Percentiles rank a stretch among this genome's conserved stretches.
Evolutionary conservation across 2,888 invertebrate genomes (phyloP).

Genomic region (Eugnorisma glareosa): DNA sequence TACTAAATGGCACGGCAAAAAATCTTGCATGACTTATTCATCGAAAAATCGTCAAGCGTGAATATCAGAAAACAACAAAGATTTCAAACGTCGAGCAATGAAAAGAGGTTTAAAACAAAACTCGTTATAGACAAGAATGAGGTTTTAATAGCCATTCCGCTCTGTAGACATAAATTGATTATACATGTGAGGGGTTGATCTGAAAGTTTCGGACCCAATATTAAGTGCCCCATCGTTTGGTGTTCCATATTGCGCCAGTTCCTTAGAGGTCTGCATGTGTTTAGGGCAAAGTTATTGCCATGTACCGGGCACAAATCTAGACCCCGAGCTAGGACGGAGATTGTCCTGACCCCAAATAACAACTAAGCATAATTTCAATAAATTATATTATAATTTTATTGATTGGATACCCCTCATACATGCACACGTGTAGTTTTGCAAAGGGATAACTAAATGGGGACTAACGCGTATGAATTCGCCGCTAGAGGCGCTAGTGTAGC

Average conservation of each 20-base stretch:
- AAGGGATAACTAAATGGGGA: not conserved
- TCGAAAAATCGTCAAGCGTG: not conserved
- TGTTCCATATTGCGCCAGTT: not conserved
- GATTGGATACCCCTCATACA: not conserved
- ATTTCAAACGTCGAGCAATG: conserved; percentile 8
- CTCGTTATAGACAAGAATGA: conserved; percentile 31
- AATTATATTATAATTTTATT: not conserved
- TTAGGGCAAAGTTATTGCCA: not conserved
- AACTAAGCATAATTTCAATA: not conserved
- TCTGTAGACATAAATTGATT: conserved; percentile 27
- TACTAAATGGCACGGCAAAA: not conserved
- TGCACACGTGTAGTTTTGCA: not conserved
- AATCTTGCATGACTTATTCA: no score
- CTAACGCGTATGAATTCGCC: no score
- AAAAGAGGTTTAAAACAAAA: not conserved
- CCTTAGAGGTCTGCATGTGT: not conserved
- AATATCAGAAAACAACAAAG: conserved; percentile 19
- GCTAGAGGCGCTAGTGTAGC: no score
- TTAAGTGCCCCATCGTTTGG: not conserved
- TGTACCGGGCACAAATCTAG: not conserved
- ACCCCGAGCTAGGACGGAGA: not conserved
- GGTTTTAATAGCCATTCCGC: conserved; percentile 32
- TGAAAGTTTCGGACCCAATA: not conserved
- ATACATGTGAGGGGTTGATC: conserved; percentile 10
- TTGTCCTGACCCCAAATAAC: not conserved